These are phyloP conservation scores for Loxodonta africana DNA, from an alignment of 2,113 vertebrate genomes.

Conservation along the genomic window DNA sequence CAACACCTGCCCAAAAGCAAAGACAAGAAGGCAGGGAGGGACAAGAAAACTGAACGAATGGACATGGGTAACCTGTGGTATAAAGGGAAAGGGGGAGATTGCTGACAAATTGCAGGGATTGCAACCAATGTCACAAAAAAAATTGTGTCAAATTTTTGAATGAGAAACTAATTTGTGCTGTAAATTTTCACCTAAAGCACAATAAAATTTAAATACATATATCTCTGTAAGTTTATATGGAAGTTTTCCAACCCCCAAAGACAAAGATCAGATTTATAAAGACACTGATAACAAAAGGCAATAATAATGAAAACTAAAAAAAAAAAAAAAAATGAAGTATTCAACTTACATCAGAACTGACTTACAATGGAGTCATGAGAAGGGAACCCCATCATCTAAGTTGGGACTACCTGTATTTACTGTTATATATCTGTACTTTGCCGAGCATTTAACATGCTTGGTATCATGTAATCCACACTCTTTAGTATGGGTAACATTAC, in stretches of 20 bases:
- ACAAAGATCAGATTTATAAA: neutral
- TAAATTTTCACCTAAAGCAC: too few species aligned
- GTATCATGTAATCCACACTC: neutral
- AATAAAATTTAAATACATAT: too few species aligned
- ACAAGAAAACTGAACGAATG: too few species aligned
- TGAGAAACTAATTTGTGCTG: too few species aligned
- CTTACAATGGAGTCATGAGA: neutral
- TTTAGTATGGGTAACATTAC: neutral
- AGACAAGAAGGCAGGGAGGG: too few species aligned
- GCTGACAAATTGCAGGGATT: too few species aligned
- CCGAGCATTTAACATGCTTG: neutral
- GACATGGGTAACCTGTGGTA: too few species aligned
- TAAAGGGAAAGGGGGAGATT: too few species aligned
- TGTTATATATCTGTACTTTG: neutral
- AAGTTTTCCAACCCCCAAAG: neutral
- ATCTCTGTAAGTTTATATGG: neutral
- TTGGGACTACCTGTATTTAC: neutral
- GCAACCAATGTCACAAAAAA: too few species aligned
- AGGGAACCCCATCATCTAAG: neutral
- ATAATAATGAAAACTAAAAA: neutral
- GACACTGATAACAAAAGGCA: neutral
- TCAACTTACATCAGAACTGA: neutral
- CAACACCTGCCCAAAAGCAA: too few species aligned
- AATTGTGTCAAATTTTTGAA: too few species aligned
- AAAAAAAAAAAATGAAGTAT: neutral